These are phyloP conservation scores for Digitonthophagus gazella DNA, from an alignment of 2,888 invertebrate species.

Conservation along the genomic window DNA sequence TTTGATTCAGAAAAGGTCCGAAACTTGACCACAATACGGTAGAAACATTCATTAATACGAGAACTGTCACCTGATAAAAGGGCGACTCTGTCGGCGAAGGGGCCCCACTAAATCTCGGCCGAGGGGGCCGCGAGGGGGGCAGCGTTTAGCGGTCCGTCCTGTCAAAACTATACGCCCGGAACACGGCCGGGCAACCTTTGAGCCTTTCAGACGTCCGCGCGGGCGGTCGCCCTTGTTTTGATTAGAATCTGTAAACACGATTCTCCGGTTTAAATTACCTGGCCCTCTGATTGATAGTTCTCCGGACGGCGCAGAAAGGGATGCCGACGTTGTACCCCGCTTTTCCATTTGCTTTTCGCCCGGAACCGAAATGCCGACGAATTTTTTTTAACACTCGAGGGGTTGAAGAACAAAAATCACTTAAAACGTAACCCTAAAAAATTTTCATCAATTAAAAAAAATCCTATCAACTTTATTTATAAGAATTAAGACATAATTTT, in stretches of 20 bases:
- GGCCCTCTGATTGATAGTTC: conserved; percentile 43
- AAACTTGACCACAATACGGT: conserved; percentile 26
- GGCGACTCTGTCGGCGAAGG: conserved; percentile 47
- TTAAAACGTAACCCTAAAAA: not conserved
- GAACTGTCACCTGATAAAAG: conserved; percentile 50
- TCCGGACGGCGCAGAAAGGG: conserved; percentile 35
- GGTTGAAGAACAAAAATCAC: not conserved
- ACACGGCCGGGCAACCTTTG: conserved; percentile 24
- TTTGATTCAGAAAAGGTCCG: conserved; percentile 36
- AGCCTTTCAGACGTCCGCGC: conserved; percentile 36
- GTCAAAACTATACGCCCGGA: conserved; percentile 26
- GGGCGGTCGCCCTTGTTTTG: conserved; percentile 46
- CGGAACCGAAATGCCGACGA: not conserved
- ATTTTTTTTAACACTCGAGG: not conserved
- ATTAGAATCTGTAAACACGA: conserved; percentile 48
- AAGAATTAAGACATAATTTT: too few relatives aligned
- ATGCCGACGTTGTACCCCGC: conserved; percentile 16
- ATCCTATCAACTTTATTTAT: too few relatives aligned
- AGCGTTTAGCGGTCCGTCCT: conserved; percentile 24
- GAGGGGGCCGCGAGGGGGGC: conserved; percentile 28
- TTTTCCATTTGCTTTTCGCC: not conserved
- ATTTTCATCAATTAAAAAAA: not conserved
- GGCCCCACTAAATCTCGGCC: conserved; percentile 45
- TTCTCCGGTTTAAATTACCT: conserved; percentile 47
- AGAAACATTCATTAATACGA: conserved; percentile 49